phyloP scores from a whole-genome alignment of 2,888 invertebrate species.

The Plebejus melissa region DNA sequence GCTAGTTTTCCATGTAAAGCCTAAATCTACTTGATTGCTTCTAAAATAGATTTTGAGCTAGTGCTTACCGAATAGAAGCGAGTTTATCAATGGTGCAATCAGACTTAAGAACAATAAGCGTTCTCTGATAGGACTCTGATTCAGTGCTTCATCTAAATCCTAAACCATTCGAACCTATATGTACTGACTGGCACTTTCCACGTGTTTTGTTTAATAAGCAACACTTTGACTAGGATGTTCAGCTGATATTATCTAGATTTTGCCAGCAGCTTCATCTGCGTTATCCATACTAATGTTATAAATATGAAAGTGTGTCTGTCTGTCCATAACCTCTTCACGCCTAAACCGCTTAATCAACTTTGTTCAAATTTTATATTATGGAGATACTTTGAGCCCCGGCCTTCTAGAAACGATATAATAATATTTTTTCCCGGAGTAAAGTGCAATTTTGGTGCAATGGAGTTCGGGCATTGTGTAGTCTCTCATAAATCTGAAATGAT shows the following conservation, averaged over 20 bases:
- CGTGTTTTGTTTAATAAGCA: background rate
- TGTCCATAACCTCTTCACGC: no score
- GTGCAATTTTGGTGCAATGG: no score
- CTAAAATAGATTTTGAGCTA: background rate
- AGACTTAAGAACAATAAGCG: constrained; percentile 7
- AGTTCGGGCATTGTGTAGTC: no score
- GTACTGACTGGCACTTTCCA: background rate
- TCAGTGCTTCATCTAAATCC: background rate
- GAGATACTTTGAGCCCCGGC: no score
- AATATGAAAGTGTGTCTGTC: no score
- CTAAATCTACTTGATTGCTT: constrained; percentile 14
- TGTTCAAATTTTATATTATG: no score
- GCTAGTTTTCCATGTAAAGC: background rate
- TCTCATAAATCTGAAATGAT: no score
- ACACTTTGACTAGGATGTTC: background rate
- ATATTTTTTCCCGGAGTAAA: no score
- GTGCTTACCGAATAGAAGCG: background rate
- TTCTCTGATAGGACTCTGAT: background rate
- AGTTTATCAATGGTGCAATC: constrained; percentile 10
- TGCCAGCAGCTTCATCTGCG: background rate
- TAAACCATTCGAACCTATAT: background rate
- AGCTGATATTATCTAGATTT: background rate
- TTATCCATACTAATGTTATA: no score
- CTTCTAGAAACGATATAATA: no score
- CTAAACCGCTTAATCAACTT: no score